phyloP scores from a whole-genome alignment of 2,113 vertebrate species.

The Antechinus flavipes region DNA sequence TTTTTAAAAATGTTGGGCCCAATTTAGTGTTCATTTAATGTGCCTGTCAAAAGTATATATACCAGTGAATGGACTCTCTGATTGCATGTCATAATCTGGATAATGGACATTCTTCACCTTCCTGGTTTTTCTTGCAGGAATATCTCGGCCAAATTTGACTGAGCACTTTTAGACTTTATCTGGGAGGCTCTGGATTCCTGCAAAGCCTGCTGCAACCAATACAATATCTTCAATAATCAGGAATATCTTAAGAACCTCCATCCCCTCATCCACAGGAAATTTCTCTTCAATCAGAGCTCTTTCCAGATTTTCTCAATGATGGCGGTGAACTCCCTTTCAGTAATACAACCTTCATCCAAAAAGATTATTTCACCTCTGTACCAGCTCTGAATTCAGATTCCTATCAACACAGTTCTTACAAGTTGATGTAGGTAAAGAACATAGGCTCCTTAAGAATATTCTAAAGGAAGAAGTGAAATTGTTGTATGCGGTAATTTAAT shows the following conservation, averaged over 20 bases:
- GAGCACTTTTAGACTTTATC: background rate
- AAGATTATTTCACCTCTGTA: background rate
- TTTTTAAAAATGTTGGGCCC: background rate
- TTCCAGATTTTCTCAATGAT: background rate
- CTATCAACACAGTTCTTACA: background rate
- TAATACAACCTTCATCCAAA: background rate
- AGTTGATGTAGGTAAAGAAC: too few relatives aligned
- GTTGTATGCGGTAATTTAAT: background rate
- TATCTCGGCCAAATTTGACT: background rate
- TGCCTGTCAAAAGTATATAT: background rate
- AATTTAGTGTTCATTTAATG: background rate
- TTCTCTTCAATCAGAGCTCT: background rate
- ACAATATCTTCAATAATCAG: background rate
- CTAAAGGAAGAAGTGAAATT: background rate
- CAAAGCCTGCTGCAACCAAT: background rate
- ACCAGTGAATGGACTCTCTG: background rate
- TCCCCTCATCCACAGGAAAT: background rate
- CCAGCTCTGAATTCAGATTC: background rate
- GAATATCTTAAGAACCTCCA: background rate
- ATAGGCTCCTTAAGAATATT: rapidly evolving
- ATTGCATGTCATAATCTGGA: background rate
- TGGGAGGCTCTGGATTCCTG: background rate
- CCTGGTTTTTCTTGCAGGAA: background rate
- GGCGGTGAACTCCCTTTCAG: background rate
- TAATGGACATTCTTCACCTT: background rate